These are phyloP conservation scores for Diplolepis rosae DNA, from an alignment of 2,888 invertebrate genomes.

Conservation along the genomic window DNA sequence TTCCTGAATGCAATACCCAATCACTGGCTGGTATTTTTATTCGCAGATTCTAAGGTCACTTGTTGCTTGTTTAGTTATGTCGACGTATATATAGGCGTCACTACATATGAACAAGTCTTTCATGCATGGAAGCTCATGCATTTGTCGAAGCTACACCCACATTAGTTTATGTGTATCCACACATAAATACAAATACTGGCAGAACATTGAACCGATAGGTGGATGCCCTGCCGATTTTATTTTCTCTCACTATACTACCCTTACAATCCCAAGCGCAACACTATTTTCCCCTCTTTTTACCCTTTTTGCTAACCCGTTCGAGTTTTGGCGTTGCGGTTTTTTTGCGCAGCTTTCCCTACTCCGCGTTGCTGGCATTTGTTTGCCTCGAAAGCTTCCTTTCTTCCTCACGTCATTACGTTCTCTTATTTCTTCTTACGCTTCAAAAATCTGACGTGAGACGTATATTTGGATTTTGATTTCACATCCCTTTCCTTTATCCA, in stretches of 20 bases:
- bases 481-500: no score
- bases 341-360: constrained; percentile 60
- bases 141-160: background rate
- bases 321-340: constrained; percentile 57
- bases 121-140: background rate
- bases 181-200: constrained; percentile 39
- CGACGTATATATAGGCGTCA: constrained; percentile 53
- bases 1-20: constrained; percentile 60
- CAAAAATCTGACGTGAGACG: background rate
- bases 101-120: background rate
- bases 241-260: constrained; percentile 52
- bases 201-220: constrained; percentile 67
- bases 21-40: constrained; percentile 70
- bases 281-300: constrained; percentile 59
- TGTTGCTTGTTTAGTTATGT: constrained; percentile 73
- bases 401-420: constrained; percentile 30
- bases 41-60: constrained; percentile 72
- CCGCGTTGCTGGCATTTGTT: constrained; percentile 41
- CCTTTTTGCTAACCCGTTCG: constrained; percentile 53
- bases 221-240: constrained; percentile 72
- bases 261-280: constrained; percentile 47
- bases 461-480: background rate
- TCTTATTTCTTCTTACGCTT: constrained; percentile 20
- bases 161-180: constrained; percentile 20
- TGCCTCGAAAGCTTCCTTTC: constrained; percentile 34